Percentiles rank a stretch among this genome's conserved stretches.
Conservation (phyloP, 2,797 vertebrate genomes). For the Todus mexicanus region DNA sequence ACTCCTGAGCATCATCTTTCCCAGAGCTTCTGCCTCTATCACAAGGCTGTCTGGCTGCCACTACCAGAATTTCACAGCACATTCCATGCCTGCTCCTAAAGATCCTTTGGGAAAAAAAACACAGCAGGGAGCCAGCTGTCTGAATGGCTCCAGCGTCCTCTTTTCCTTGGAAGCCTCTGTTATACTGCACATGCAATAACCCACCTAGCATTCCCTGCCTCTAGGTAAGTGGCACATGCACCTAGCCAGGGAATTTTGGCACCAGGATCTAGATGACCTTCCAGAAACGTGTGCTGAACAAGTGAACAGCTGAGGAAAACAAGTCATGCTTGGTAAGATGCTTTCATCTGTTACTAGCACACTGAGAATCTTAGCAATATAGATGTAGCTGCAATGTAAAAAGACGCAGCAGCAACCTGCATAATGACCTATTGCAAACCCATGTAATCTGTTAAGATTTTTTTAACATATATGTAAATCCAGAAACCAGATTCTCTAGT, state of each 20-base stretch:
- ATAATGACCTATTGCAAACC: not conserved
- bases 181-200: not conserved
- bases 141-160: not conserved
- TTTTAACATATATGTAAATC: not conserved
- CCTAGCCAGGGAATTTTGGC: not conserved
- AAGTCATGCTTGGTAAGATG: not conserved
- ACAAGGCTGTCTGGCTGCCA: not conserved
- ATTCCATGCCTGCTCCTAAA: not conserved
- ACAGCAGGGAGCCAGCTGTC: conserved; percentile 17
- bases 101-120: conserved; percentile 7
- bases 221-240: not conserved
- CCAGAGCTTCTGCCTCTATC: not conserved
- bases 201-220: not conserved
- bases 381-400: not conserved
- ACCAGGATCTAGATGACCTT: not conserved
- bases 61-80: conserved; percentile 30
- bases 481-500: not conserved
- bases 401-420: not conserved
- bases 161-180: not conserved
- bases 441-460: not conserved
- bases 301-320: not conserved
- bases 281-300: not conserved
- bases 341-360: not conserved
- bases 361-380: not conserved
- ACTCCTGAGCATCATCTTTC: not conserved